Percentiles rank a stretch among this genome's conserved stretches.
Evolutionary conservation across 2,113 vertebrate genomes (phyloP).

Genomic region (Rhegmatorhina hoffmannsi): DNA sequence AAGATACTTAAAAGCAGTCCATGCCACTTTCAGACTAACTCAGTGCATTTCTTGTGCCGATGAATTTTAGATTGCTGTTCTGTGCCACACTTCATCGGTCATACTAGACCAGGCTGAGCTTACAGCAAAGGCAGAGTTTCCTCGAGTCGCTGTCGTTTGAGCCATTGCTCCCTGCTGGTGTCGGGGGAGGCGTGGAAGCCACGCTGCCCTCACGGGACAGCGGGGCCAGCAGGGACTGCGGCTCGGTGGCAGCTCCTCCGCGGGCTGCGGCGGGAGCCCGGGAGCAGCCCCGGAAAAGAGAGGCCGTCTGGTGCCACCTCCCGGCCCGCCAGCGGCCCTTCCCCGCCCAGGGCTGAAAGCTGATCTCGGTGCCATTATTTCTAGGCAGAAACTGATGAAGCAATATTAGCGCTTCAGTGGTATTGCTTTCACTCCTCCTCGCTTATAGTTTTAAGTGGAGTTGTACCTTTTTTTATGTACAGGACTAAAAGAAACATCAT

Average conservation of each 20-base stretch:
- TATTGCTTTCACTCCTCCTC: too few relatives aligned
- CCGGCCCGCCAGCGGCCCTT: background rate
- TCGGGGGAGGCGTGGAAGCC: background rate
- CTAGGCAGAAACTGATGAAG: background rate
- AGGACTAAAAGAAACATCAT: background rate
- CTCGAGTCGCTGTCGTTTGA: background rate
- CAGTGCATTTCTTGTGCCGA: background rate
- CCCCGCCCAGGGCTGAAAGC: background rate
- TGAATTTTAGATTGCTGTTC: background rate
- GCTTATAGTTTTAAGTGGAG: fast-evolving
- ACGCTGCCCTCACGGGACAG: background rate
- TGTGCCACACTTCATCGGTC: background rate
- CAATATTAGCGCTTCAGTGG: fast-evolving
- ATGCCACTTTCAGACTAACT: background rate
- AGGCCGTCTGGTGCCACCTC: conserved; percentile 72
- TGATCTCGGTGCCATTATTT: fast-evolving
- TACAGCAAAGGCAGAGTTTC: background rate
- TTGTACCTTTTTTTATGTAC: background rate
- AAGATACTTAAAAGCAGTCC: background rate
- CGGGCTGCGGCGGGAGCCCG: background rate
- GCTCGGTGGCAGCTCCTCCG: too few relatives aligned
- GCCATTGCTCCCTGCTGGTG: background rate
- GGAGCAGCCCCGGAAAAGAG: background rate
- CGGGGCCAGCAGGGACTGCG: too few relatives aligned
- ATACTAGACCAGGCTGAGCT: fast-evolving